Percentiles rank a stretch among this genome's conserved stretches.
phyloP scores from a whole-genome alignment of 2,888 invertebrate genomes.

The Scelioninae gen. 1 region DNA sequence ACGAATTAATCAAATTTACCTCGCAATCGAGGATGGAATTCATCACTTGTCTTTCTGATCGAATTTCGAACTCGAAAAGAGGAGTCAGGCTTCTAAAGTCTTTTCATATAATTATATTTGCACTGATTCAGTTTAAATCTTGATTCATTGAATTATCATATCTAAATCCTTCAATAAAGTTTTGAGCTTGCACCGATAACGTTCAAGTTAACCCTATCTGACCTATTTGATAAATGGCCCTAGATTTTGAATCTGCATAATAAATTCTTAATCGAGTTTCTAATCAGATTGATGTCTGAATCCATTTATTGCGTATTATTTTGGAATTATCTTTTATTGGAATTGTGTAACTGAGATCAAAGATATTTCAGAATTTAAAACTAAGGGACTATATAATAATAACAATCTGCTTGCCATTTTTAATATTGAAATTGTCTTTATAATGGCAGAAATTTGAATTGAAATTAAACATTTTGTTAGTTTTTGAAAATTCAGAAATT shows the following conservation, averaged over 20 bases:
- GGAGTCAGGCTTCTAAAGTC: background rate
- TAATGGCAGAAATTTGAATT: too few species aligned
- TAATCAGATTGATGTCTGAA: background rate
- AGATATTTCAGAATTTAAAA: too few species aligned
- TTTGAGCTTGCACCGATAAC: constrained; percentile 5
- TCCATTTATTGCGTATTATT: background rate
- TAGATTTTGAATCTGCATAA: constrained; percentile 27
- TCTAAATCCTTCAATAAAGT: background rate
- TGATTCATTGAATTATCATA: constrained; percentile 4
- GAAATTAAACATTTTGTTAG: background rate
- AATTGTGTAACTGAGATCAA: too few species aligned
- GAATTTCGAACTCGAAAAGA: background rate
- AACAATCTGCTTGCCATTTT: too few species aligned
- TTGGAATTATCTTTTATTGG: background rate
- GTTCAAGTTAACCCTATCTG: constrained; percentile 6
- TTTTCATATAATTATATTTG: constrained; percentile 3
- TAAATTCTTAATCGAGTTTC: constrained; percentile 21
- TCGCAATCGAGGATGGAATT: background rate
- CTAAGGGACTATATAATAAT: too few species aligned
- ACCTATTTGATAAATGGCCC: constrained; percentile 18
- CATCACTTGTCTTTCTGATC: background rate
- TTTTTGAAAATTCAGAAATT: background rate
- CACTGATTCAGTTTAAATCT: constrained; percentile 16
- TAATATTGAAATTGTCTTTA: background rate
- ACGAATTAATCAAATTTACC: constrained; percentile 4